Conservation (phyloP, 2,888 invertebrate species). For the Emmelina monodactyla region DNA sequence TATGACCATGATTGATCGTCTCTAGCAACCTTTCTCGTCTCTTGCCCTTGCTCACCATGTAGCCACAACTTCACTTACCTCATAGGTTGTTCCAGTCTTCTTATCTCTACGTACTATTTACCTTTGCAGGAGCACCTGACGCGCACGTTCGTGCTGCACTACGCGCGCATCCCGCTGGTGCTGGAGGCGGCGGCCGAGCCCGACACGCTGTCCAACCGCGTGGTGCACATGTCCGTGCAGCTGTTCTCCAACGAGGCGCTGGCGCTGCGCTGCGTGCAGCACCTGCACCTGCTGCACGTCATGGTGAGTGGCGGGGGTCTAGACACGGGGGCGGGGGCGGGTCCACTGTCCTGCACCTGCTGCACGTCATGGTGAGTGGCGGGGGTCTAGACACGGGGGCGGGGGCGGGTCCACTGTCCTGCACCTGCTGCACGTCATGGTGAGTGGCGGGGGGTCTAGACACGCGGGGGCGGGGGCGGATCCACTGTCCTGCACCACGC, state of each 20-base stretch:
- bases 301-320: constrained; percentile 68
- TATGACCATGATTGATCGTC: too few species aligned
- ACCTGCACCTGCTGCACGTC: constrained; percentile 88
- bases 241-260: constrained; percentile 93
- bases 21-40: too few species aligned
- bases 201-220: constrained; percentile 92
- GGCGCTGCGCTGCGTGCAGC: constrained; percentile 89
- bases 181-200: constrained; percentile 86
- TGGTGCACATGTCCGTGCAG: constrained; percentile 97
- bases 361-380: constrained; percentile 82
- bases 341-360: constrained; percentile 86
- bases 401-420: not conserved
- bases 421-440: not conserved
- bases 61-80: too few species aligned
- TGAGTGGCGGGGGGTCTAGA: constrained; percentile 77
- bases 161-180: constrained; percentile 92
- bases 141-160: constrained; percentile 94
- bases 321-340: constrained; percentile 89
- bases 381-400: not conserved
- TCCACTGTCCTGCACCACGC: constrained; percentile 94
- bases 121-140: constrained; percentile 87
- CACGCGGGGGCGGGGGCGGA: constrained; percentile 87
- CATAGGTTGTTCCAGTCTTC: too few species aligned
- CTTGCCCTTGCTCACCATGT: too few species aligned
- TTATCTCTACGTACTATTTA: too few species aligned